phyloP scores from a whole-genome alignment of 2,113 vertebrate genomes.

The Rattus norvegicus region DNA sequence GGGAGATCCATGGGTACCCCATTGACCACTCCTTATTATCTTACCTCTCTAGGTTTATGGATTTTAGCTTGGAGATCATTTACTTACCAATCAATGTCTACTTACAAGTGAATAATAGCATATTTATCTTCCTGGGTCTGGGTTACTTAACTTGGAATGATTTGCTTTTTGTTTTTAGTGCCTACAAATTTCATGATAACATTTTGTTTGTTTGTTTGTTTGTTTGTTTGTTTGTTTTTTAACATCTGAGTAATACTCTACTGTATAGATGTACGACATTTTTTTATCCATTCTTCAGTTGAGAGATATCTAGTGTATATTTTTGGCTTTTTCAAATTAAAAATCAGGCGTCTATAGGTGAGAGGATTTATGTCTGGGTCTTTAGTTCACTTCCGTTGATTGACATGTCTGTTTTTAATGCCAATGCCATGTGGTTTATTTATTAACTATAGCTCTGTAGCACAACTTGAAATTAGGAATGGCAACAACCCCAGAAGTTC shows the following conservation, averaged over 20 bases:
- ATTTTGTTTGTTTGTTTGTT: neutral
- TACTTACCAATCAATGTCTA: neutral
- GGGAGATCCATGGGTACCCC: neutral
- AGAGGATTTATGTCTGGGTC: neutral
- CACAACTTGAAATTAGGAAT: neutral
- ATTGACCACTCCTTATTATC: neutral
- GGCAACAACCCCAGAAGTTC: neutral
- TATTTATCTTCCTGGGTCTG: neutral
- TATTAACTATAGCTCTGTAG: neutral
- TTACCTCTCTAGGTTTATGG: neutral
- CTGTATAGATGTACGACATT: neutral
- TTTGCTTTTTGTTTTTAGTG: neutral
- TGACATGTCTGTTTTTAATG: neutral
- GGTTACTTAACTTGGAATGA: neutral
- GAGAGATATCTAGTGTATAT: neutral
- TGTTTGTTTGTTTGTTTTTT: neutral
- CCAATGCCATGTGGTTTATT: neutral
- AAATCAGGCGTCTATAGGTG: neutral
- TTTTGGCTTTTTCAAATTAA: neutral
- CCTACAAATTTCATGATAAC: neutral
- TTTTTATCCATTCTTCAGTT: too few relatives aligned
- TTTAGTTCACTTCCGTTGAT: neutral
- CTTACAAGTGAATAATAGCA: neutral
- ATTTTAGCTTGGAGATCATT: neutral
- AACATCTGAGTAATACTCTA: neutral